Conservation (phyloP, 2,888 invertebrate species). For the Cephus pygmeus region DNA sequence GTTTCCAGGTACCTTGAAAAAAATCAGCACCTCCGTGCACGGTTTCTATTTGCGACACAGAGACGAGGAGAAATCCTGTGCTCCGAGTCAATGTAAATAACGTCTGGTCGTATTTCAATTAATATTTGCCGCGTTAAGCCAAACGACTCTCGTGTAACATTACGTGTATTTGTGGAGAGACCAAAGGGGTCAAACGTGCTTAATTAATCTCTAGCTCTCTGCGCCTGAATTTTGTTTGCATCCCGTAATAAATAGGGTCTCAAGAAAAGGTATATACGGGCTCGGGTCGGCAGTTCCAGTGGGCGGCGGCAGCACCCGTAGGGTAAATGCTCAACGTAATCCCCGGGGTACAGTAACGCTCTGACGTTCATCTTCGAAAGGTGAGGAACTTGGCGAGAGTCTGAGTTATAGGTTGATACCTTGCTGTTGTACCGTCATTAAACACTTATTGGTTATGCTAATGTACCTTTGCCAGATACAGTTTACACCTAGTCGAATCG, state of each 20-base stretch:
- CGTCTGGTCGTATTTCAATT: not conserved
- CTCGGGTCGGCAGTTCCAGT: not conserved
- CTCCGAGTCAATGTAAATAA: not conserved
- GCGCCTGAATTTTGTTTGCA: not conserved
- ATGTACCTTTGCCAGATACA: not conserved
- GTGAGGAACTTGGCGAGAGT: slow-evolving; percentile 21
- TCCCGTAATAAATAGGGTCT: not conserved
- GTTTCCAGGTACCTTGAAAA: not conserved
- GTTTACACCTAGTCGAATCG: not conserved
- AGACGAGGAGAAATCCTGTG: not conserved
- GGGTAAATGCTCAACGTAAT: not conserved
- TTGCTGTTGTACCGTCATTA: not conserved
- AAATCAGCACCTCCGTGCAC: not conserved
- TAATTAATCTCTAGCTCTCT: not conserved
- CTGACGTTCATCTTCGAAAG: slow-evolving; percentile 6
- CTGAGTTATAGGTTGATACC: slow-evolving; percentile 14
- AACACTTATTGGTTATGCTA: slow-evolving; percentile 7
- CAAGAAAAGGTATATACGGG: not conserved
- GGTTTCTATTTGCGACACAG: not conserved
- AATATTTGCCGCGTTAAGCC: not conserved
- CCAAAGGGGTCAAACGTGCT: not conserved
- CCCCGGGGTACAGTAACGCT: not conserved
- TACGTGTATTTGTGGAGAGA: not conserved
- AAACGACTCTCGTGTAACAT: not conserved
- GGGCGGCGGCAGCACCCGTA: not conserved